These are phyloP conservation scores for Hypomecis atomaria DNA, from an alignment of 2,888 invertebrate genomes.

Conservation along the genomic window DNA sequence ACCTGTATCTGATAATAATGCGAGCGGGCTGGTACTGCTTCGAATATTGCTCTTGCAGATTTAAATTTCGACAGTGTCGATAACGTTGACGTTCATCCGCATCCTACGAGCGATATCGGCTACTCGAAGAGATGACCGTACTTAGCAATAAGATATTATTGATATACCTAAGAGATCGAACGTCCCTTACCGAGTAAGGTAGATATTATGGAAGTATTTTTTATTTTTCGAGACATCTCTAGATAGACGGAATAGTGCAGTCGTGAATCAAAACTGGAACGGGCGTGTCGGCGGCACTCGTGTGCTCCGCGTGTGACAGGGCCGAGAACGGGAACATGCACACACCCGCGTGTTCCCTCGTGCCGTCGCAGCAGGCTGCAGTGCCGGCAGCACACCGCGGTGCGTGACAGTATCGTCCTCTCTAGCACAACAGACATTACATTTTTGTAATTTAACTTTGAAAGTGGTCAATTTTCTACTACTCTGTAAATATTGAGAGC, in stretches of 20 bases:
- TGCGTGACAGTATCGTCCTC: slow-evolving; percentile 70
- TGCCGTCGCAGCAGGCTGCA: background rate
- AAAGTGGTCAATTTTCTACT: slow-evolving; percentile 83
- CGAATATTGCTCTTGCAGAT: slow-evolving; percentile 73
- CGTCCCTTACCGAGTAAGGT: slow-evolving; percentile 85
- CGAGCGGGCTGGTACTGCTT: slow-evolving; percentile 82
- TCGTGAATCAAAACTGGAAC: slow-evolving; percentile 37
- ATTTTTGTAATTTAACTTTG: slow-evolving; percentile 80
- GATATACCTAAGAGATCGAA: slow-evolving; percentile 83
- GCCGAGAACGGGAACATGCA: background rate
- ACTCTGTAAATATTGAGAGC: slow-evolving; percentile 83
- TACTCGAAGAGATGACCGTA: slow-evolving; percentile 74
- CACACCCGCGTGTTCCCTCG: background rate
- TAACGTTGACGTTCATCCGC: slow-evolving; percentile 58
- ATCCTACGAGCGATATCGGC: slow-evolving; percentile 71
- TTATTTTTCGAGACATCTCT: slow-evolving; percentile 79
- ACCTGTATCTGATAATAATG: slow-evolving; percentile 51
- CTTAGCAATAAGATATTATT: slow-evolving; percentile 82
- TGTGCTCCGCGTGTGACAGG: slow-evolving; percentile 17
- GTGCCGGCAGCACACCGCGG: slow-evolving; percentile 6
- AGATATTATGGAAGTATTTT: slow-evolving; percentile 78
- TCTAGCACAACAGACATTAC: slow-evolving; percentile 78
- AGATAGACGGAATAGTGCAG: slow-evolving; percentile 59
- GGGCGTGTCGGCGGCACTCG: slow-evolving; percentile 37
- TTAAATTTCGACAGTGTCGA: slow-evolving; percentile 64